Percentiles rank a stretch among this genome's conserved stretches.
Conservation (phyloP, 2,113 vertebrate genomes). For the Microtus richardsoni region DNA sequence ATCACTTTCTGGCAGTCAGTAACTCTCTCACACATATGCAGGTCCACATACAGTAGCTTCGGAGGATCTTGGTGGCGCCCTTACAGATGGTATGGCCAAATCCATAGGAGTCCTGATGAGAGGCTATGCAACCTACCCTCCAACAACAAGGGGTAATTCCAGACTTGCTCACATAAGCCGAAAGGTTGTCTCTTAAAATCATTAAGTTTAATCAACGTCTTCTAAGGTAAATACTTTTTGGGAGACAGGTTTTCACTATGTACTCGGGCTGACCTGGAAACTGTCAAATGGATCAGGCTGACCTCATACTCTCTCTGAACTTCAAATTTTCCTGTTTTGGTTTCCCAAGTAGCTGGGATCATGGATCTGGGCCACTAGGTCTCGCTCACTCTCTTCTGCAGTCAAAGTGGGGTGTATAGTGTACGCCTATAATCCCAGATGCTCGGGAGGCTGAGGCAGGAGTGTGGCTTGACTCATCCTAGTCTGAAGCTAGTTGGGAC, state of each 20-base stretch:
- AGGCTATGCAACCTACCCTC: not conserved
- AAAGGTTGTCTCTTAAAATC: slow-evolving; percentile 19
- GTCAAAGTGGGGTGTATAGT: not conserved
- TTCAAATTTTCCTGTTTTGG: not conserved
- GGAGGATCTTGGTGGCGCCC: not conserved
- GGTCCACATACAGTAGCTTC: not conserved
- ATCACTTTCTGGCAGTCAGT: not conserved
- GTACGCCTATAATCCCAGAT: not conserved
- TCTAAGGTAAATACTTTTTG: not conserved
- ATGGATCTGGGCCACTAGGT: not conserved
- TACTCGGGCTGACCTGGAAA: not conserved
- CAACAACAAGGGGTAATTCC: slow-evolving; percentile 11
- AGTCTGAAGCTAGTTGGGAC: not conserved
- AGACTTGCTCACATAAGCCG: not conserved
- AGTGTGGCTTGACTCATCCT: not conserved
- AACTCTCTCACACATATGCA: not conserved
- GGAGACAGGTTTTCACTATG: not conserved
- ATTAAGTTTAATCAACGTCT: not conserved
- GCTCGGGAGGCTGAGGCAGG: not conserved
- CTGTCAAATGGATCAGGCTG: not conserved
- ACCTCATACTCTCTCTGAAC: not conserved
- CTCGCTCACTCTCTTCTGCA: not conserved
- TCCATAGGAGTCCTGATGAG: not conserved
- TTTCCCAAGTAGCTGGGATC: not conserved
- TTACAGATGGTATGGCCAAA: not conserved